Conservation (phyloP, 53 echinoderm and acorn worm species). For the Holothuria leucospilota region DNA sequence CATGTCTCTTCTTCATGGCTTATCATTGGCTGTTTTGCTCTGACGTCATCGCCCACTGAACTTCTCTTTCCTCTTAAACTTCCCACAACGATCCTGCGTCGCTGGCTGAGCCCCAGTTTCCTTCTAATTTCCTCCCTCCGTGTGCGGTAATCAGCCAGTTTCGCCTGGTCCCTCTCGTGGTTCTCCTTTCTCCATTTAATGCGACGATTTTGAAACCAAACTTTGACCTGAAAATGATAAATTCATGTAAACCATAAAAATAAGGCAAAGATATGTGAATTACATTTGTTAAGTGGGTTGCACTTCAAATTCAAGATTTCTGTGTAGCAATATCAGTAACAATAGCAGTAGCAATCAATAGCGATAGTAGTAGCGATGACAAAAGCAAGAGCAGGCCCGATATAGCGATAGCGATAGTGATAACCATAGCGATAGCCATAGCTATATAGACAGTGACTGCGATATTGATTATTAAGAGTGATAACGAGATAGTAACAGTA, state of each 20-base stretch:
- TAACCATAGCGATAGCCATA: too few species aligned
- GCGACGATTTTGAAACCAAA: constrained; percentile 95
- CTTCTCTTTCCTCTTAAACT: neutral
- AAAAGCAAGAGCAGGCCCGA: too few species aligned
- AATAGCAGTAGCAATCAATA: too few species aligned
- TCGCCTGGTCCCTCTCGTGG: constrained; percentile 76
- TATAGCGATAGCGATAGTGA: too few species aligned
- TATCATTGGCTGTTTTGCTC: neutral
- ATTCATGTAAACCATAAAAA: neutral
- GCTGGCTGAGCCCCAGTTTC: constrained; percentile 11
- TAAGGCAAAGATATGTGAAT: too few species aligned
- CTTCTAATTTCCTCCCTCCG: constrained; percentile 40
- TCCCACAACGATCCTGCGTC: neutral
- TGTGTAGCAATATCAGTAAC: too few species aligned
- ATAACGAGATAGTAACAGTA: too few species aligned
- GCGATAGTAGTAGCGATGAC: too few species aligned
- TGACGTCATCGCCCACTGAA: neutral
- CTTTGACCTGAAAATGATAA: constrained; percentile 75
- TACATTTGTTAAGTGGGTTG: too few species aligned
- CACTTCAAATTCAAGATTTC: too few species aligned
- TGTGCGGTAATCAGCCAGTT: constrained; percentile 79
- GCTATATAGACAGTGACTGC: too few species aligned
- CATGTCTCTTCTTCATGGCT: neutral
- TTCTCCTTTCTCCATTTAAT: constrained; percentile 95
- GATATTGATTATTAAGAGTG: too few species aligned